phyloP scores from a whole-genome alignment of 92 coral and sea anemone species.

The Epizoanthus scotinus region DNA sequence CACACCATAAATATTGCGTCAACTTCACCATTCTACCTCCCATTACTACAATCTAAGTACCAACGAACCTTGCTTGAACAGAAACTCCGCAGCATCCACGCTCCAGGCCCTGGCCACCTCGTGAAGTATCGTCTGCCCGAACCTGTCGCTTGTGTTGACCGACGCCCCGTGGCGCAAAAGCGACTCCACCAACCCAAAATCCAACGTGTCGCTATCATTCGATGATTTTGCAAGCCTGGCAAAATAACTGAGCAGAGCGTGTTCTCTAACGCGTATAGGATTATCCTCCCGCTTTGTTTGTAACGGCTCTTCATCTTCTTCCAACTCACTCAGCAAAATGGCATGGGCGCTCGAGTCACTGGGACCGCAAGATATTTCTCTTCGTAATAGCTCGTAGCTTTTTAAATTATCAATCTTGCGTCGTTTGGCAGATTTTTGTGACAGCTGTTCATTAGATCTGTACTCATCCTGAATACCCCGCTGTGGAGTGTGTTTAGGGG shows the following conservation, averaged over 20 bases:
- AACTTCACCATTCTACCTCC: too few relatives aligned
- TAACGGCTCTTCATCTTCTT: neutral
- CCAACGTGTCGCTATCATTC: constrained; percentile 58
- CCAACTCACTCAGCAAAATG: neutral
- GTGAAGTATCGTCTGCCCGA: constrained; percentile 66
- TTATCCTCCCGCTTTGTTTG: neutral
- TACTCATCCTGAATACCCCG: constrained; percentile 20
- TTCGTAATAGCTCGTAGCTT: constrained; percentile 6
- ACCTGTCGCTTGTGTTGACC: constrained; percentile 54
- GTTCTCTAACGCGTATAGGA: constrained; percentile 44
- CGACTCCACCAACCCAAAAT: constrained; percentile 53
- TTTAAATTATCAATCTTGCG: constrained; percentile 1
- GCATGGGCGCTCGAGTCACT: neutral
- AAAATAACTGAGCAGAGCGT: constrained; percentile 58
- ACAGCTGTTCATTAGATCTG: neutral
- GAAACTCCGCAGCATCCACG: constrained; percentile 58
- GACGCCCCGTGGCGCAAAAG: constrained; percentile 60
- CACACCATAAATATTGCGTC: too few relatives aligned
- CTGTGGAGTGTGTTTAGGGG: constrained; percentile 3
- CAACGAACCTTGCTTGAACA: constrained; percentile 54
- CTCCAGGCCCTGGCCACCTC: constrained; percentile 75
- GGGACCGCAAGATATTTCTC: neutral
- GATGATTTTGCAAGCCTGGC: constrained; percentile 57
- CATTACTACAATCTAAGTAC: neutral
- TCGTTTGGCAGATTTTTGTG: constrained; percentile 35